Conservation (phyloP, 2,888 invertebrate species). For the Nephrotoma guestfalica region DNA sequence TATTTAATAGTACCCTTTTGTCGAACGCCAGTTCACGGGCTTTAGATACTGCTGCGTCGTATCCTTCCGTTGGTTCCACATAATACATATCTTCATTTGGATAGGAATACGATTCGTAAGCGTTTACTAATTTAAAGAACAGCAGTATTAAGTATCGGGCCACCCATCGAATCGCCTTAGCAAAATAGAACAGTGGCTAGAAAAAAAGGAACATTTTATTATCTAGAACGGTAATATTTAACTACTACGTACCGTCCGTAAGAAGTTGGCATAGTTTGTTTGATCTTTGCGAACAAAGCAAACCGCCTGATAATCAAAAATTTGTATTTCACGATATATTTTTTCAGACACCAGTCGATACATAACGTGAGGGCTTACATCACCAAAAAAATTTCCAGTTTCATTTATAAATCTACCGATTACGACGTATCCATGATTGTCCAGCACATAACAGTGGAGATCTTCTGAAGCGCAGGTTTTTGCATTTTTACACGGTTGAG, state of each 20-base stretch:
- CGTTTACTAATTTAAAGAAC: constrained; percentile 39
- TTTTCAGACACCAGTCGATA: constrained; percentile 53
- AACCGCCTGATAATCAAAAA: constrained; percentile 81
- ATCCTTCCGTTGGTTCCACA: constrained; percentile 8
- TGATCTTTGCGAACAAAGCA: constrained; percentile 58
- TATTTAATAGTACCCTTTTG: constrained; percentile 48
- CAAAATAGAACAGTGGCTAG: constrained; percentile 45
- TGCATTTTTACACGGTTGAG: constrained; percentile 9
- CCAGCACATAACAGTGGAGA: constrained; percentile 70
- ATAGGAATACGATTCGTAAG: constrained; percentile 21
- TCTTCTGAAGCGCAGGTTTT: constrained; percentile 46
- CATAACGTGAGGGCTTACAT: constrained; percentile 67
- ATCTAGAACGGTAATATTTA: not conserved
- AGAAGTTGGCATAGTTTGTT: constrained; percentile 41
- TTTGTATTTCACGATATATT: constrained; percentile 56
- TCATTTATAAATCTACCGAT: constrained; percentile 56
- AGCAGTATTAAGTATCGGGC: constrained; percentile 41
- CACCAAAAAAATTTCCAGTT: constrained; percentile 79
- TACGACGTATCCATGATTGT: constrained; percentile 78
- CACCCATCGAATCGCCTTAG: constrained; percentile 42
- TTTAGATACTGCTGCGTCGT: constrained; percentile 27
- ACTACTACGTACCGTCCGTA: constrained; percentile 42
- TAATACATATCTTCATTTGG: not conserved
- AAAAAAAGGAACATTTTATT: constrained; percentile 11
- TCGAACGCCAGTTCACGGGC: constrained; percentile 44